Conservation (phyloP, 2,113 vertebrate species). For the Alligator mississippiensis region DNA sequence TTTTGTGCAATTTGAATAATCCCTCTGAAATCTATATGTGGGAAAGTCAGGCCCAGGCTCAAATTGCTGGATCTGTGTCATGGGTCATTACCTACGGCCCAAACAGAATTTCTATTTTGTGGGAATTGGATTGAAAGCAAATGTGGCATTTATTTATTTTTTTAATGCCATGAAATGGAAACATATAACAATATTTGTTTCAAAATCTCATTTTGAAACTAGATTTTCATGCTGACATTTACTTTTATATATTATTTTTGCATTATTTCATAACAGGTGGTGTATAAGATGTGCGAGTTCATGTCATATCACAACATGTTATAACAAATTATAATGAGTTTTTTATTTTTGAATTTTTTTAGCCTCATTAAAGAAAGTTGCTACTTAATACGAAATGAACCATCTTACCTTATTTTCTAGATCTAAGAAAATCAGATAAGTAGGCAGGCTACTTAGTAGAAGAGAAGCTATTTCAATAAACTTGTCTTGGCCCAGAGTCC, state of each 20-base stretch:
- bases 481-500: too few relatives aligned
- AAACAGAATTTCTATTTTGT: too few relatives aligned
- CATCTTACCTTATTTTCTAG: slow-evolving; percentile 2
- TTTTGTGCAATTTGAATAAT: too few relatives aligned
- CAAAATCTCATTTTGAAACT: too few relatives aligned
- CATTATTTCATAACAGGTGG: too few relatives aligned
- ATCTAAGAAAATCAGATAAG: slow-evolving; percentile 42
- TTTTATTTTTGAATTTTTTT: slow-evolving; percentile 39
- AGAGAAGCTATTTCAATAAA: accelerated
- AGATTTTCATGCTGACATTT: too few relatives aligned
- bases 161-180: too few relatives aligned
- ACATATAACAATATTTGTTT: too few relatives aligned
- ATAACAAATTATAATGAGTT: not conserved
- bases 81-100: not conserved
- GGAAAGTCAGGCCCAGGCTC: not conserved
- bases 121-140: too few relatives aligned
- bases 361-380: slow-evolving; percentile 35
- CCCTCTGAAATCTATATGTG: accelerated
- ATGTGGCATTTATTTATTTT: too few relatives aligned
- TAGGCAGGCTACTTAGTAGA: accelerated
- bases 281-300: accelerated
- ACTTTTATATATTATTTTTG: too few relatives aligned
- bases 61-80: not conserved
- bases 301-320: accelerated
- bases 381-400: slow-evolving; percentile 5